phyloP scores from a whole-genome alignment of 2,797 vertebrate genomes.

The Iguana delicatissima region DNA sequence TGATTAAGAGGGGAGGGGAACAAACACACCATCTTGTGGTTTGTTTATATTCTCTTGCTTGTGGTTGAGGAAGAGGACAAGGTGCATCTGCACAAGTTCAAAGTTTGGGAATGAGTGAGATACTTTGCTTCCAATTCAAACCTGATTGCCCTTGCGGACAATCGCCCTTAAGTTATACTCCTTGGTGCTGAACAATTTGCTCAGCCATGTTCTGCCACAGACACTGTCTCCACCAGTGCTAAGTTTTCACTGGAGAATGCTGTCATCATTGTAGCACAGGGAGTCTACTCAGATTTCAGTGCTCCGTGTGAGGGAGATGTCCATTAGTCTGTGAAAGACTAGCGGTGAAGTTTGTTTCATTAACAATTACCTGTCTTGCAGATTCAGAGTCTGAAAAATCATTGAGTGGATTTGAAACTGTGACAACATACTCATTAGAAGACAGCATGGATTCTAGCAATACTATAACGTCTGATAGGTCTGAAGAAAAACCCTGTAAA shows the following conservation, averaged over 20 bases:
- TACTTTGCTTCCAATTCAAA: neutral
- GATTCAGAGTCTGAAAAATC: constrained; percentile 92
- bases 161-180: neutral
- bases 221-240: neutral
- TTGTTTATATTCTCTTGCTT: neutral
- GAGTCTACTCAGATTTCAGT: constrained; percentile 84
- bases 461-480: constrained; percentile 82
- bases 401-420: constrained; percentile 90
- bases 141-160: neutral
- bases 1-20: neutral
- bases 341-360: constrained; percentile 53
- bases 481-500: constrained; percentile 89
- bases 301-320: constrained; percentile 67
- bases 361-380: constrained; percentile 79
- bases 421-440: constrained; percentile 84
- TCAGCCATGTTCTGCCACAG: constrained; percentile 11
- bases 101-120: neutral
- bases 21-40: neutral
- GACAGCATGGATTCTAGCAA: constrained; percentile 83
- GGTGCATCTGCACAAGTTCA: neutral
- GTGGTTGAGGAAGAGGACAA: neutral
- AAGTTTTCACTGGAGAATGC: constrained; percentile 68
- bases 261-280: constrained; percentile 79
- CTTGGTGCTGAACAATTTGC: constrained; percentile 17
- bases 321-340: constrained; percentile 66